phyloP scores from a whole-genome alignment of 2,888 invertebrate species.

The Cheilosia grossa region DNA sequence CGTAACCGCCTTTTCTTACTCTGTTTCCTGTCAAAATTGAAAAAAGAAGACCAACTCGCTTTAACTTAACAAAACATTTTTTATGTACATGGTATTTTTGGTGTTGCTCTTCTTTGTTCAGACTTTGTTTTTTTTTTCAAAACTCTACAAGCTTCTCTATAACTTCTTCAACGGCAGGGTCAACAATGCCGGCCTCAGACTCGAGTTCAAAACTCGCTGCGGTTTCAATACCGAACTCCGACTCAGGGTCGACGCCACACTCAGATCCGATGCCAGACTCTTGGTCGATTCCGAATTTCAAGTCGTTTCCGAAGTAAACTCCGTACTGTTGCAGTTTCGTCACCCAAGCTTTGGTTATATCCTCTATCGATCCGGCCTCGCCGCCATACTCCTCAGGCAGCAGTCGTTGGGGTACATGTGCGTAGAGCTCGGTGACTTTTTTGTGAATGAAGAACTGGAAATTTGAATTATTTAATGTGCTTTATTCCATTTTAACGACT shows the following conservation, averaged over 20 bases:
- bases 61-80: no score
- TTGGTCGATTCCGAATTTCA: slow-evolving; percentile 36
- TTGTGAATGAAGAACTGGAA: slow-evolving; percentile 78
- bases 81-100: neutral
- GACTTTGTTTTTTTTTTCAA: neutral
- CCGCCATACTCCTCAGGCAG: slow-evolving; percentile 87
- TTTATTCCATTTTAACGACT: slow-evolving; percentile 68
- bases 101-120: neutral
- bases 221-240: neutral
- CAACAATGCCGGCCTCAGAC: neutral
- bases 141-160: neutral
- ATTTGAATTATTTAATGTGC: slow-evolving; percentile 11
- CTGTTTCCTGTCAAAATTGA: no score
- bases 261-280: slow-evolving; percentile 2
- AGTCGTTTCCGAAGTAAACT: slow-evolving; percentile 72
- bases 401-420: slow-evolving; percentile 84
- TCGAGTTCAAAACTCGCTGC: neutral
- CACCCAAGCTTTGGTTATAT: slow-evolving; percentile 75
- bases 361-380: slow-evolving; percentile 82
- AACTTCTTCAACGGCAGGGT: neutral
- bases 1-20: no score
- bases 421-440: slow-evolving; percentile 82
- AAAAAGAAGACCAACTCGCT: no score
- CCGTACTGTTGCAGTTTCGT: slow-evolving; percentile 69
- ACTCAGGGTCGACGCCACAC: neutral